phyloP scores from a whole-genome alignment of 2,888 invertebrate species.

The Apotomis turbidana region DNA sequence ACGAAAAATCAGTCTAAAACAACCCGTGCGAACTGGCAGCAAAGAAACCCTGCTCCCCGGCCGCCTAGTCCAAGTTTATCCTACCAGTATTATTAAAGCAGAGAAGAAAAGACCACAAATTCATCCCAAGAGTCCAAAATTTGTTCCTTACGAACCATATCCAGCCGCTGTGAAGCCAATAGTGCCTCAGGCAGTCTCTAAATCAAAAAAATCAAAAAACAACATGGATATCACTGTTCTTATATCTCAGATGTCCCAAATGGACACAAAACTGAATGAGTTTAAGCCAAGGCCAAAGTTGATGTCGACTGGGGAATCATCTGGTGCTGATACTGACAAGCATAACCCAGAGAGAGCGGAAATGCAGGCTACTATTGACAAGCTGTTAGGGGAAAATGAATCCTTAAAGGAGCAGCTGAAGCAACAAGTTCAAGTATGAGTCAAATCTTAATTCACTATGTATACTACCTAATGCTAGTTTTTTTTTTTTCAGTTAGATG shows the following conservation, averaged over 20 bases:
- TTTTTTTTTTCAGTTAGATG: no score
- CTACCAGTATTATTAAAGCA: slow-evolving; percentile 85
- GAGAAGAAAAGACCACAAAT: slow-evolving; percentile 82
- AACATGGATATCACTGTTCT: slow-evolving; percentile 87
- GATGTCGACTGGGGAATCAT: slow-evolving; percentile 66
- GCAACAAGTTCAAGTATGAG: slow-evolving; percentile 90
- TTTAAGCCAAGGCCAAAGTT: slow-evolving; percentile 78
- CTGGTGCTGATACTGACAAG: slow-evolving; percentile 53
- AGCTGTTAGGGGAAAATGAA: slow-evolving; percentile 87
- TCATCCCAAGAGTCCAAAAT: slow-evolving; percentile 89
- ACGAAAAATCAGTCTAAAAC: slow-evolving; percentile 48
- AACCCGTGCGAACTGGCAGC: slow-evolving; percentile 47
- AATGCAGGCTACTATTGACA: slow-evolving; percentile 85
- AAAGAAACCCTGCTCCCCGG: slow-evolving; percentile 60
- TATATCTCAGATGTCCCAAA: slow-evolving; percentile 88
- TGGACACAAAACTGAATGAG: slow-evolving; percentile 86
- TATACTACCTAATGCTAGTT: background rate
- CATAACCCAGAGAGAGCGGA: slow-evolving; percentile 72
- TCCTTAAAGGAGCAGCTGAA: slow-evolving; percentile 91
- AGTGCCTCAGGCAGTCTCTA: slow-evolving; percentile 77
- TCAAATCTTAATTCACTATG: background rate
- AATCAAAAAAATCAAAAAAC: slow-evolving; percentile 77
- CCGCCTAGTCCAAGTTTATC: slow-evolving; percentile 72
- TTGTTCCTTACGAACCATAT: slow-evolving; percentile 95
- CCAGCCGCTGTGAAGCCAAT: slow-evolving; percentile 93